Conservation (phyloP, 2,797 vertebrate genomes). For the Pseudotriccus pelzelni region DNA sequence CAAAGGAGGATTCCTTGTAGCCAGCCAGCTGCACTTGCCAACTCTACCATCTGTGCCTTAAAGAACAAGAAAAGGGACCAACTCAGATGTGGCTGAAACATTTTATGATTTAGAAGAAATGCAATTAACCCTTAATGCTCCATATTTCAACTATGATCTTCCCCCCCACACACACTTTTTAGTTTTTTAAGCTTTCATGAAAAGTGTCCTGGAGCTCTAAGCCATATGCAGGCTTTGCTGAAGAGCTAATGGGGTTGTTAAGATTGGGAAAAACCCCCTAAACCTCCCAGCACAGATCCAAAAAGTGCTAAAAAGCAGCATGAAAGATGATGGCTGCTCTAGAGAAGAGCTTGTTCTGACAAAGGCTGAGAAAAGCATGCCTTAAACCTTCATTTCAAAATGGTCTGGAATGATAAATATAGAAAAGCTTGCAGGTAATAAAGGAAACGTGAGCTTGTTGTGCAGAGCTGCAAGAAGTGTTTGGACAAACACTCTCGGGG, state of each 20-base stretch:
- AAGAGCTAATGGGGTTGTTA: background rate
- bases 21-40: slow-evolving; percentile 61
- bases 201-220: background rate
- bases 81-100: slow-evolving; percentile 29
- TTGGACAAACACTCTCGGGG: background rate
- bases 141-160: background rate
- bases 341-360: background rate
- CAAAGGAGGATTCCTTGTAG: slow-evolving; percentile 57
- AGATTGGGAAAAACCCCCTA: rapidly evolving
- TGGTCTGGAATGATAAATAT: background rate
- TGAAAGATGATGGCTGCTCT: background rate
- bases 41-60: slow-evolving; percentile 55
- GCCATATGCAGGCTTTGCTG: background rate
- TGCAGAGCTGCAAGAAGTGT: background rate
- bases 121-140: background rate
- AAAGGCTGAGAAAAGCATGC: background rate
- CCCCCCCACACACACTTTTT: rapidly evolving
- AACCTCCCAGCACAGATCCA: background rate
- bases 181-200: background rate
- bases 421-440: background rate
- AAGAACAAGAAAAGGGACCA: slow-evolving; percentile 40
- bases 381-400: background rate
- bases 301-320: background rate
- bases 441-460: background rate
- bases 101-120: background rate